Conservation (phyloP, 2,113 vertebrate species). For the Ctenodactylus gundi region DNA sequence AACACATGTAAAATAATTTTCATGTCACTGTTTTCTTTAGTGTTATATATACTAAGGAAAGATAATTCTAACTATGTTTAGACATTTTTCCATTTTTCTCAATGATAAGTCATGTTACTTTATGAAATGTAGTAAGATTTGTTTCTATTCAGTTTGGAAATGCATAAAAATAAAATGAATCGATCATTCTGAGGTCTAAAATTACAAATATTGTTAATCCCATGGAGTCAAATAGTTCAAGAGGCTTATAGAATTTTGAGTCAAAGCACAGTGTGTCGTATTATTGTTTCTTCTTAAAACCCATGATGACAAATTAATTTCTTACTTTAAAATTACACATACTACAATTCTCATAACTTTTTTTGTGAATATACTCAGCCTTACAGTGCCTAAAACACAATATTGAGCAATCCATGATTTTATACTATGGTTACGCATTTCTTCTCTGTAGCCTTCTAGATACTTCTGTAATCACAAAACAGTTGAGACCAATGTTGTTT, state of each 20-base stretch:
- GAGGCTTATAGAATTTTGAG: too few species aligned
- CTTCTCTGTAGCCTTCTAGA: not conserved
- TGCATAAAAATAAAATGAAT: not conserved
- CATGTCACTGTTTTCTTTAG: not conserved
- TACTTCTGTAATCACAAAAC: not conserved
- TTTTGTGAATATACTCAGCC: not conserved
- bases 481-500: not conserved
- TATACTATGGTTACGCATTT: not conserved
- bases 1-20: not conserved
- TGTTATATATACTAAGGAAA: not conserved
- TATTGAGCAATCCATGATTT: not conserved
- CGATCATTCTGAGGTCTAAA: not conserved
- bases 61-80: not conserved
- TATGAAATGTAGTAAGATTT: not conserved
- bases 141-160: not conserved
- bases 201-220: not conserved
- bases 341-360: not conserved
- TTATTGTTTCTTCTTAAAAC: not conserved
- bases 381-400: not conserved
- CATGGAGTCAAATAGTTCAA: not conserved
- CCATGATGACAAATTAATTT: not conserved
- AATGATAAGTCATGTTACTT: not conserved
- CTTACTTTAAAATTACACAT: not conserved
- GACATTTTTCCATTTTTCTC: not conserved
- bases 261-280: not conserved